These are phyloP conservation scores for Diplazon laetatorius DNA, from an alignment of 2,888 invertebrate genomes.

Conservation along the genomic window DNA sequence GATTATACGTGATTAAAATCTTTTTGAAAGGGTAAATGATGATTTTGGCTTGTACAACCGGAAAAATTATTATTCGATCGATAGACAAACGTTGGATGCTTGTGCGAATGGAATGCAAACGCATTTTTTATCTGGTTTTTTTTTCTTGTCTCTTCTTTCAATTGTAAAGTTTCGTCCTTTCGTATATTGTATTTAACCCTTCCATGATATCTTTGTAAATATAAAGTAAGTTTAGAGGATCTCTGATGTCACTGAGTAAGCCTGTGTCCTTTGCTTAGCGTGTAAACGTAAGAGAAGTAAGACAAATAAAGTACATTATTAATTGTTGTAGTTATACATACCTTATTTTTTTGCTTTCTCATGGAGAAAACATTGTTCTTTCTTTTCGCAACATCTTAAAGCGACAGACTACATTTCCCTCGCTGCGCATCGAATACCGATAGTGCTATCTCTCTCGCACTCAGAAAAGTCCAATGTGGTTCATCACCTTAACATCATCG, in stretches of 20 bases:
- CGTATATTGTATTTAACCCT: constrained; percentile 56
- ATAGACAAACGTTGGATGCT: background rate
- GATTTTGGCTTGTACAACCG: constrained; percentile 13
- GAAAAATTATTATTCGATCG: constrained; percentile 6
- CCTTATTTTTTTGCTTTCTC: background rate
- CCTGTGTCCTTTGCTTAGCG: constrained; percentile 60
- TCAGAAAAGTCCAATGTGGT: no score
- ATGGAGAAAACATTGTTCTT: no score
- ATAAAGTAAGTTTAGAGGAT: constrained; percentile 65
- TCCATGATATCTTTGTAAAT: constrained; percentile 72
- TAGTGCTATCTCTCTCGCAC: no score
- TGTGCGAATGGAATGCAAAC: constrained; percentile 20
- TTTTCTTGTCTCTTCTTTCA: no score
- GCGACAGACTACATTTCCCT: no score
- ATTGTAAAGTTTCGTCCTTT: constrained; percentile 42
- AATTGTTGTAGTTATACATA: constrained; percentile 69
- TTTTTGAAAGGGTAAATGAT: constrained; percentile 15
- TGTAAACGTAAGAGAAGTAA: constrained; percentile 68
- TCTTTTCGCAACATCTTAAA: no score
- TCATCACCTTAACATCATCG: no score
- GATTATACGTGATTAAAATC: constrained; percentile 1
- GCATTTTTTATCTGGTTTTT: constrained; percentile 39
- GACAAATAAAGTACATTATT: constrained; percentile 71
- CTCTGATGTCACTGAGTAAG: constrained; percentile 61
- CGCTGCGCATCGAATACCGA: no score